phyloP scores from a whole-genome alignment of 2,888 invertebrate genomes.

The Drosophila affinis region DNA sequence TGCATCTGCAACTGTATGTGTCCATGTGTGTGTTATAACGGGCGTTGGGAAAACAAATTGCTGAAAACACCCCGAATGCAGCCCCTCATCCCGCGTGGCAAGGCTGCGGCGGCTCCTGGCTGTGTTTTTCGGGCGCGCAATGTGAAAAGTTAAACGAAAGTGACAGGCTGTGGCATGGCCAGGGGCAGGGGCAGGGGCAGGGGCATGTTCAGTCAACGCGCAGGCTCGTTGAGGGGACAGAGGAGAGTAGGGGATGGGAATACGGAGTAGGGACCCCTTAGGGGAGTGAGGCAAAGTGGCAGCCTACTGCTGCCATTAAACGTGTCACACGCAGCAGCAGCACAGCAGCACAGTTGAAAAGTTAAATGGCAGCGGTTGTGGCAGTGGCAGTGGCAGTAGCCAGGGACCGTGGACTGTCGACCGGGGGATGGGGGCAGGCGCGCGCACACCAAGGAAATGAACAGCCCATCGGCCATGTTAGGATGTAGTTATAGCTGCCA shows the following conservation, averaged over 20 bases:
- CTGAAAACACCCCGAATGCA: constrained; percentile 67
- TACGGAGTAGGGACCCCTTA: constrained; percentile 5
- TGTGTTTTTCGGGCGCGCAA: constrained; percentile 53
- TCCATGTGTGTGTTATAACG: constrained; percentile 59
- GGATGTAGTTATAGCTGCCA: constrained; percentile 65
- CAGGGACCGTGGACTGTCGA: constrained; percentile 10
- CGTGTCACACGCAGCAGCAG: constrained; percentile 72
- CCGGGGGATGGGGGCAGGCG: neutral
- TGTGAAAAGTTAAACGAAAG: constrained; percentile 77
- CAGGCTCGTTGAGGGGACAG: constrained; percentile 34
- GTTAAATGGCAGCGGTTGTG: constrained; percentile 77
- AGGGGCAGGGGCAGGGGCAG: constrained; percentile 30
- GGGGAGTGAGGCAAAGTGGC: constrained; percentile 34
- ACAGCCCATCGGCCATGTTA: constrained; percentile 71
- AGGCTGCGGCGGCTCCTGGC: constrained; percentile 47
- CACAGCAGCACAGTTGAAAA: constrained; percentile 73
- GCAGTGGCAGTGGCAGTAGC: constrained; percentile 52
- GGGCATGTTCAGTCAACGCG: constrained; percentile 12
- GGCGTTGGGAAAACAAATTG: constrained; percentile 77
- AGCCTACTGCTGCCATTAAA: constrained; percentile 64
- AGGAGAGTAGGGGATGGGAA: constrained; percentile 20
- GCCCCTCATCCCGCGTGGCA: neutral
- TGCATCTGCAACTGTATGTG: constrained; percentile 17
- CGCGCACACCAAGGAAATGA: constrained; percentile 46
- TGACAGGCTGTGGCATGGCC: constrained; percentile 64